Percentiles rank a stretch among this genome's conserved stretches.
Evolutionary conservation across 1,140 invertebrate species (phyloP).

Genomic region (Campoletis sonorensis): DNA sequence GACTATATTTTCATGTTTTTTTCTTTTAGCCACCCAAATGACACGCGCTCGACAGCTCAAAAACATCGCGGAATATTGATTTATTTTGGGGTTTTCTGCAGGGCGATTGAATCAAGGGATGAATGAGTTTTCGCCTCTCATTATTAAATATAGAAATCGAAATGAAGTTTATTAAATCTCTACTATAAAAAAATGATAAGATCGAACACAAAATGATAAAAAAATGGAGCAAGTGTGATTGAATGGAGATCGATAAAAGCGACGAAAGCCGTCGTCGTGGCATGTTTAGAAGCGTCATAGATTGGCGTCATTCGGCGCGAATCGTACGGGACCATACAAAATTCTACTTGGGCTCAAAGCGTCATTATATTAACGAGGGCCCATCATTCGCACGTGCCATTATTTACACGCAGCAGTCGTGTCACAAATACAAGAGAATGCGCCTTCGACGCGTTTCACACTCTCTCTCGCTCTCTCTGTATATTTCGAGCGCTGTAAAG

Average conservation of each 20-base stretch:
- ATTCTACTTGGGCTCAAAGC: conserved; percentile 33
- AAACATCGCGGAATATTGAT: conserved; percentile 1
- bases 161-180: too few relatives aligned
- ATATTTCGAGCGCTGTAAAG: background rate
- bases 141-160: too few relatives aligned
- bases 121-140: too few relatives aligned
- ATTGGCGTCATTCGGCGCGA: conserved; percentile 38
- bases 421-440: conserved; percentile 47
- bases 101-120: too few relatives aligned
- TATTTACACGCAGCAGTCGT: conserved; percentile 52
- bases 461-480: background rate
- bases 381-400: conserved; percentile 53
- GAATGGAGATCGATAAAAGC: background rate
- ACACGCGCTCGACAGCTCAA: background rate
- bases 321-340: conserved; percentile 27
- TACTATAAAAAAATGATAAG: too few relatives aligned
- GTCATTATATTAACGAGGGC: conserved; percentile 45
- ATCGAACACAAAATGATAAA: too few relatives aligned
- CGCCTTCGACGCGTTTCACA: conserved; percentile 15
- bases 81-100: background rate
- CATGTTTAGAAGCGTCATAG: conserved; percentile 39
- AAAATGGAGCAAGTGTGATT: background rate
- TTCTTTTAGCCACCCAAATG: background rate
- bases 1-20: too few relatives aligned
- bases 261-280: background rate